These are phyloP conservation scores for Lordiphosa andalusiaca DNA, from an alignment of 2,888 invertebrate genomes.

Conservation along the genomic window DNA sequence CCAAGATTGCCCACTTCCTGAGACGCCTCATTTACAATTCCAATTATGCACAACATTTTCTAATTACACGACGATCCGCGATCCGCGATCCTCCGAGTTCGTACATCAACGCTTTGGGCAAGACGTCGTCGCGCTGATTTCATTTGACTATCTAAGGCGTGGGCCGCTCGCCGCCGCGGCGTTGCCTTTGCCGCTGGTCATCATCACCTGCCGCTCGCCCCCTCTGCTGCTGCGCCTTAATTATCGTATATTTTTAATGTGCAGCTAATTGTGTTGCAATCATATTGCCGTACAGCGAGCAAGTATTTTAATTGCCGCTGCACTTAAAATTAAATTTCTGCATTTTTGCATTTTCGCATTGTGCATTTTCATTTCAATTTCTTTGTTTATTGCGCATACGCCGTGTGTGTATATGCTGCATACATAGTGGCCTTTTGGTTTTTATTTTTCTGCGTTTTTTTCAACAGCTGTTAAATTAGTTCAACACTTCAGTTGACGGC, in stretches of 20 bases:
- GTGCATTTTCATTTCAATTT: slow-evolving; percentile 53
- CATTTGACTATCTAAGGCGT: slow-evolving; percentile 60
- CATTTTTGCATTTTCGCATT: slow-evolving; percentile 35
- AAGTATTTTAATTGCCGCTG: slow-evolving; percentile 75
- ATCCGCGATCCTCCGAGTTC: slow-evolving; percentile 32
- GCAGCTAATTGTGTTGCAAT: slow-evolving; percentile 78
- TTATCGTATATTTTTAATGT: slow-evolving; percentile 77
- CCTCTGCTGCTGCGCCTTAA: slow-evolving; percentile 57
- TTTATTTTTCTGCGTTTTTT: slow-evolving; percentile 54
- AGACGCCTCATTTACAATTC: slow-evolving; percentile 74
- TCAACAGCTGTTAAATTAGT: slow-evolving; percentile 80
- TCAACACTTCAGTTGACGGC: slow-evolving; percentile 80
- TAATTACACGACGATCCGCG: slow-evolving; percentile 75
- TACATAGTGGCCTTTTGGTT: slow-evolving; percentile 9
- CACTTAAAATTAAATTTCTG: slow-evolving; percentile 36
- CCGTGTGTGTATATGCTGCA: slow-evolving; percentile 41
- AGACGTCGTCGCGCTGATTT: slow-evolving; percentile 69
- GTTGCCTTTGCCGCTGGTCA: slow-evolving; percentile 47
- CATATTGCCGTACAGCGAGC: slow-evolving; percentile 49
- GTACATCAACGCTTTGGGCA: slow-evolving; percentile 45
- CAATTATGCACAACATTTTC: slow-evolving; percentile 75
- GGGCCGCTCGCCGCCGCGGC: slow-evolving; percentile 16
- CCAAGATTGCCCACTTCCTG: slow-evolving; percentile 69
- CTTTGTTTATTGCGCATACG: slow-evolving; percentile 64
- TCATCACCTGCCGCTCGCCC: slow-evolving; percentile 35